These are phyloP conservation scores for Tachina grossa DNA, from an alignment of 2,888 invertebrate species.

Conservation along the genomic window DNA sequence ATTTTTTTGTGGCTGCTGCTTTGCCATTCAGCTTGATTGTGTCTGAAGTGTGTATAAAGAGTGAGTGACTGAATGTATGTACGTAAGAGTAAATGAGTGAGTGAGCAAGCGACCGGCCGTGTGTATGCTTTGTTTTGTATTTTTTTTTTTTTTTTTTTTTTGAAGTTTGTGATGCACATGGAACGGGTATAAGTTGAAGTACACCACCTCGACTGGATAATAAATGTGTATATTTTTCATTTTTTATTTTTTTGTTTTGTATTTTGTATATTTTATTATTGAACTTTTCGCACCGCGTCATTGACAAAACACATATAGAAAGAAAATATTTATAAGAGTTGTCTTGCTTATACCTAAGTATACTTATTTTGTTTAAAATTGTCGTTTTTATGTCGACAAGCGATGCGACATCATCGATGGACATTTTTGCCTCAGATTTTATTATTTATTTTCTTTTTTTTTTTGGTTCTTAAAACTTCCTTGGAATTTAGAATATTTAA, in stretches of 20 bases:
- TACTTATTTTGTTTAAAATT: slow-evolving; percentile 27
- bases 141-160: slow-evolving; percentile 9
- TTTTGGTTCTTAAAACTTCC: slow-evolving; percentile 62
- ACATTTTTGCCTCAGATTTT: slow-evolving; percentile 17
- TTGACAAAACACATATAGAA: slow-evolving; percentile 47
- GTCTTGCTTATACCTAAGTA: neutral
- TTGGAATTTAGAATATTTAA: slow-evolving; percentile 72
- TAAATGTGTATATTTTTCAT: slow-evolving; percentile 54
- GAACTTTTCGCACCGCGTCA: slow-evolving; percentile 70
- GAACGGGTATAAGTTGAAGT: slow-evolving; percentile 65
- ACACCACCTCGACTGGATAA: slow-evolving; percentile 65
- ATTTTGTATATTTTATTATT: slow-evolving; percentile 60
- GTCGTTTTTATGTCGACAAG: slow-evolving; percentile 46
- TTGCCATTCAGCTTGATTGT: too few relatives aligned
- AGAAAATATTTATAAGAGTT: slow-evolving; percentile 21
- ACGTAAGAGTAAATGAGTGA: slow-evolving; percentile 29
- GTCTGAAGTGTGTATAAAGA: slow-evolving; percentile 64
- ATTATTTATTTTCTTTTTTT: neutral
- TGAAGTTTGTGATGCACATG: slow-evolving; percentile 52
- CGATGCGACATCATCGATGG: slow-evolving; percentile 23
- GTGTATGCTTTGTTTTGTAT: slow-evolving; percentile 42
- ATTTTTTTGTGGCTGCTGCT: slow-evolving; percentile 45
- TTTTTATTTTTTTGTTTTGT: slow-evolving; percentile 19
- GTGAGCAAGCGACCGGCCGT: slow-evolving; percentile 31
- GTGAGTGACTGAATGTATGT: slow-evolving; percentile 49